phyloP scores from a whole-genome alignment of 2,113 vertebrate genomes.

The Caracal caracal region DNA sequence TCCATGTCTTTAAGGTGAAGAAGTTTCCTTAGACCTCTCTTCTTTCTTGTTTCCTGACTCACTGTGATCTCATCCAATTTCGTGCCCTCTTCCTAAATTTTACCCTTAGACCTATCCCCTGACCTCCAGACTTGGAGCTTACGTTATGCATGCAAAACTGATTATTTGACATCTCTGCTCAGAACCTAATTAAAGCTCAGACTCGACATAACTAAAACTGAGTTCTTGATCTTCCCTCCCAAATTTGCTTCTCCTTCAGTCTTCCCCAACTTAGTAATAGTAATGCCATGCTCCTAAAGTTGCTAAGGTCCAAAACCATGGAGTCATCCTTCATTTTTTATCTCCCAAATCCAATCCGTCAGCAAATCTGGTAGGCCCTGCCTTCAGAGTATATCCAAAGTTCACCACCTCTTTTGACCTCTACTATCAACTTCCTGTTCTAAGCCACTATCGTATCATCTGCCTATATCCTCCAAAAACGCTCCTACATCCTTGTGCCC shows the following conservation, averaged over 20 bases:
- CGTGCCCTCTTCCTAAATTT: neutral
- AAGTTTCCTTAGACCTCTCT: constrained; percentile 10
- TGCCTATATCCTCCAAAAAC: neutral
- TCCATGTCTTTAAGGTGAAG: constrained; percentile 26
- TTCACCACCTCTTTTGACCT: neutral
- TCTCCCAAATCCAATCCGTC: neutral
- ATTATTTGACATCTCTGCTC: constrained; percentile 38
- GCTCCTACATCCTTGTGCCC: neutral
- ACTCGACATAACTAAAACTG: neutral
- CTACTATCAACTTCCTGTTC: neutral
- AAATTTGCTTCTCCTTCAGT: neutral
- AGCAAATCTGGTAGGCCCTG: neutral
- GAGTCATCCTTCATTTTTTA: neutral
- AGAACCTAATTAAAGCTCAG: constrained; percentile 54
- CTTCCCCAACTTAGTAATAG: constrained; percentile 42
- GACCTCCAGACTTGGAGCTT: neutral
- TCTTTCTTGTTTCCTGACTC: neutral
- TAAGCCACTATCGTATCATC: neutral
- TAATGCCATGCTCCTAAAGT: constrained; percentile 38
- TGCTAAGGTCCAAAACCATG: constrained; percentile 23
- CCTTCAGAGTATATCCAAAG: neutral
- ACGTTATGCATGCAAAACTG: neutral
- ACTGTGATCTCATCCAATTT: neutral
- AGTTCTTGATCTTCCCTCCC: constrained; percentile 36
- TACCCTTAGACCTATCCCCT: neutral